These are phyloP conservation scores for Agrochola lychnidis DNA, from an alignment of 2,888 invertebrate genomes.

Conservation along the genomic window DNA sequence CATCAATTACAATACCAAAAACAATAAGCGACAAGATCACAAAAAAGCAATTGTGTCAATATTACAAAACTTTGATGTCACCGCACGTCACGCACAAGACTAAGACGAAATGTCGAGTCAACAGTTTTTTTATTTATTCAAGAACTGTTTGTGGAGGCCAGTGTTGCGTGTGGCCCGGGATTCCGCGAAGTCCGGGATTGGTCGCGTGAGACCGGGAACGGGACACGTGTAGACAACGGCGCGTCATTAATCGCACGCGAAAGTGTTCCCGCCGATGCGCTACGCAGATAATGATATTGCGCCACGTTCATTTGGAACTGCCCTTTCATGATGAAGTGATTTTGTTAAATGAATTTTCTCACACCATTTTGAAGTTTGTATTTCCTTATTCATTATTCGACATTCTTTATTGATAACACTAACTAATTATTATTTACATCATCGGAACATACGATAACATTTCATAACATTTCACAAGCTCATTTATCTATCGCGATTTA, in stretches of 20 bases:
- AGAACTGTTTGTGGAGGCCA: conserved; percentile 64
- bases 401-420: too few species aligned
- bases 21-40: conserved; percentile 1
- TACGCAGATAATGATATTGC: conserved; percentile 47
- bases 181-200: conserved; percentile 70
- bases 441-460: too few species aligned
- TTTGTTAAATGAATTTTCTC: conserved; percentile 35
- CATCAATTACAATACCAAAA: conserved; percentile 3
- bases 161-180: conserved; percentile 70
- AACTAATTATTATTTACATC: too few species aligned
- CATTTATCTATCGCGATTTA: too few species aligned
- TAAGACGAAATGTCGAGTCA: conserved; percentile 60
- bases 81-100: conserved; percentile 55
- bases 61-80: conserved; percentile 57
- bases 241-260: conserved; percentile 65
- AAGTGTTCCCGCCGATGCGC: conserved; percentile 56
- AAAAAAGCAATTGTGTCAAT: conserved; percentile 39
- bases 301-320: conserved; percentile 48
- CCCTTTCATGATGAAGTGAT: conserved; percentile 24
- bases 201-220: conserved; percentile 63
- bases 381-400: conserved; percentile 11
- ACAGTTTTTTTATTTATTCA: conserved; percentile 64
- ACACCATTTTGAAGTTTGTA: conserved; percentile 9
- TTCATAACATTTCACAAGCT: too few species aligned
- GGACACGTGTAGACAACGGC: conserved; percentile 64